A percentile compares a stretch with the other conserved stretches of the same genome.
Evolutionary conservation across 92 coral and sea anemone species (phyloP).

Genomic region (Pocillopora grandis): DNA sequence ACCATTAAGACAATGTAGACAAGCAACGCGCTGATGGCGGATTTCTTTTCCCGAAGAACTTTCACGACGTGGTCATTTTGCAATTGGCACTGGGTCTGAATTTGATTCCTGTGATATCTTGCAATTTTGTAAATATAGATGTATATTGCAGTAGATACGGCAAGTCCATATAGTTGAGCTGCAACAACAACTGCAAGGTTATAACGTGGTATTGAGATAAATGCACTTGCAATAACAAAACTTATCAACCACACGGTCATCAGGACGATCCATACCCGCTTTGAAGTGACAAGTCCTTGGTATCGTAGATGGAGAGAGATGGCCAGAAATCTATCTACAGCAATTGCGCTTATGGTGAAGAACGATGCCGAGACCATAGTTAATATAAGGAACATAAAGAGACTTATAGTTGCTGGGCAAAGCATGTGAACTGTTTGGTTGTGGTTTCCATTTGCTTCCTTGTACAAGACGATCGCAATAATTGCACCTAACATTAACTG

Average conservation of each 20-base stretch:
- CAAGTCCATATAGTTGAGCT: background rate
- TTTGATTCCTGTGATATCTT: constrained; percentile 6
- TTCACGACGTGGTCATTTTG: background rate
- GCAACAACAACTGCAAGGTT: background rate
- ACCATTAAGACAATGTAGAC: background rate
- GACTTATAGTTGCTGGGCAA: background rate
- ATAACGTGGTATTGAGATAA: background rate
- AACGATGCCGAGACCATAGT: background rate
- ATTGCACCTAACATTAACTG: background rate
- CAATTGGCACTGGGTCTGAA: background rate
- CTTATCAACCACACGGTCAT: background rate
- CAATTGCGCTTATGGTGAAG: background rate
- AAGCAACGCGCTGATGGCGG: background rate
- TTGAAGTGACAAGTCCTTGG: background rate
- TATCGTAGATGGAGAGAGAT: constrained; percentile 7
- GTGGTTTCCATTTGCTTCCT: background rate
- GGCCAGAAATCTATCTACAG: constrained; percentile 20
- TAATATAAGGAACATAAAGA: background rate
- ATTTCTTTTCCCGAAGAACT: background rate
- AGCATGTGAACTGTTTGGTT: background rate
- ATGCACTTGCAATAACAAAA: background rate
- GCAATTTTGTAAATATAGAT: background rate
- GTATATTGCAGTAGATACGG: background rate
- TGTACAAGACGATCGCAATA: background rate
- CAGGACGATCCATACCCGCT: background rate